These are phyloP conservation scores for Sebastes flavidus DNA, from an alignment of 2,797 vertebrate genomes.

Conservation along the genomic window DNA sequence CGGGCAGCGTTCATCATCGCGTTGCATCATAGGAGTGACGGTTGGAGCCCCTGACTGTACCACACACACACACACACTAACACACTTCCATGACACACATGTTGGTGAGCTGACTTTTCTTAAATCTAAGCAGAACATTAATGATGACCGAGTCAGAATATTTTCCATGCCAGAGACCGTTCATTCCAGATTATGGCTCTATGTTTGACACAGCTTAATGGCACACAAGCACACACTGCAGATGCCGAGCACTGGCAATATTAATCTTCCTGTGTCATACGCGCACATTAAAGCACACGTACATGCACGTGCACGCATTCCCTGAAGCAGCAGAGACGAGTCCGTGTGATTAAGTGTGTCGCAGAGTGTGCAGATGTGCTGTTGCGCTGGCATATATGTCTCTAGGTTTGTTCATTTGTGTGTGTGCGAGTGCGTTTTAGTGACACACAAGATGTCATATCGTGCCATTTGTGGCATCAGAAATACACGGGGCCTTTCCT, in stretches of 20 bases:
- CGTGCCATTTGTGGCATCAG: constrained; percentile 50
- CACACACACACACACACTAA: not conserved
- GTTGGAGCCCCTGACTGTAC: not conserved
- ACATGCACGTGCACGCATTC: not conserved
- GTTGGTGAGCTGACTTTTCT: not conserved
- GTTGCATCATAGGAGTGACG: not conserved
- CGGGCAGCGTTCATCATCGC: not conserved
- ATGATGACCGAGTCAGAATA: constrained; percentile 62
- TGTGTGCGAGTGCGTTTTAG: not conserved
- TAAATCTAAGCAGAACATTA: constrained; percentile 40
- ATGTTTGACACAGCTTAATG: constrained; percentile 67
- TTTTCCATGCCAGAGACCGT: constrained; percentile 60
- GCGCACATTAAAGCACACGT: not conserved
- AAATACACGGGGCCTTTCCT: constrained; percentile 31
- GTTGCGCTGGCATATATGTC: constrained; percentile 20
- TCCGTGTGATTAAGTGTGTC: constrained; percentile 34
- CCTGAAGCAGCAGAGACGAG: constrained; percentile 13
- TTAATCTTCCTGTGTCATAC: constrained; percentile 60
- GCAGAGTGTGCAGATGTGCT: not conserved
- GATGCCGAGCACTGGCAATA: constrained; percentile 39
- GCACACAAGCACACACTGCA: constrained; percentile 54
- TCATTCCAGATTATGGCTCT: constrained; percentile 70
- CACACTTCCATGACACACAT: not conserved
- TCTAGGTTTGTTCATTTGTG: constrained; percentile 1
- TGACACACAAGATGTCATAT: constrained; percentile 36